Evolutionary conservation across 2,113 vertebrate genomes (phyloP), one percentile per base, ranked within the genome.

Genomic region (Ondatra zibethicus): DNA sequence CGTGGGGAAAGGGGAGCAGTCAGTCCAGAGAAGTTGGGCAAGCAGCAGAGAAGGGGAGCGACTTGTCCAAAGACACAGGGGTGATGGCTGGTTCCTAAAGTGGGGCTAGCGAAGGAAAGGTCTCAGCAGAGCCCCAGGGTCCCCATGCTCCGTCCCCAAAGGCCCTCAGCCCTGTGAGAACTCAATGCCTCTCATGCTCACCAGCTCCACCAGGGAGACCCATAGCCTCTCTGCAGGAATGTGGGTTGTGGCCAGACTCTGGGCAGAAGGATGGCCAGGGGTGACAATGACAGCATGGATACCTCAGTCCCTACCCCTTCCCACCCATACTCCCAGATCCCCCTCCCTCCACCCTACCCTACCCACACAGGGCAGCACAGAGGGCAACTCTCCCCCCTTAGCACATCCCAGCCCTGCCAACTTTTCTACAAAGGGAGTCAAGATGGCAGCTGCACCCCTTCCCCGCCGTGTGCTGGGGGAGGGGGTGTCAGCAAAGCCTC

Each of bases 191-290:
- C 96, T 97, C 92, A 92, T 75, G 92, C 96, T 97, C 93, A 95
- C 27, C 96, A 91, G 91, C 45, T 97, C 96, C 88, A 97, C 61
- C 98, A 91, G 7, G 95, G 98, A 98, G 97, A 98, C 96, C 81
- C 66, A 42, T 73, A 97, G 93, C 31, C 0, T 47, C 88, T 7
- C 85, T 0, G 27, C 77, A 97, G 95, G 98, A 98, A 98, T 98
- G 98, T 95, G 93, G 65, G 88, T 80, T 13, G 0, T 19, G 80
- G 93, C 96, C 97, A 97, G 95, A 87, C 94, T 86, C 95, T 7
- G 52, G 95, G 88, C 95, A n/a, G 93, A 87, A 42, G 89, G 92
- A 95, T 89, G 52, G 96, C 96, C 68, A 36, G 77, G 84, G 81
- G 76, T 55, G 77, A 65, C 39, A 82, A 2, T 89, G 88, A 14